Evolutionary conservation across 2,888 invertebrate genomes (phyloP).

Genomic region (Pycnomerus fuliginosus): DNA sequence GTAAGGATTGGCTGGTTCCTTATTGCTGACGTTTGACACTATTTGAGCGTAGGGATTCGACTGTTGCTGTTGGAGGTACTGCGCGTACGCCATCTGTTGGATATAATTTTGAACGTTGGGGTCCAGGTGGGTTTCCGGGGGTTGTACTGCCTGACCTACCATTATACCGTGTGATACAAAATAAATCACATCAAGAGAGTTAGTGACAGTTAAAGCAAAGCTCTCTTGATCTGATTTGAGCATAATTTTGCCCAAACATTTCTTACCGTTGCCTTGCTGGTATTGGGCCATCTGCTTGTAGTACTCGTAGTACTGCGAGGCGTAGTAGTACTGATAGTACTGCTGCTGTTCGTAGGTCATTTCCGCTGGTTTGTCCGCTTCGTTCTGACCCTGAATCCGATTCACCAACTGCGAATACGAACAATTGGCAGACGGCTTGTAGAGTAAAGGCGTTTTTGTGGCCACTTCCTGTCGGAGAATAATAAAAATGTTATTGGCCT

Average conservation of each 20-base stretch:
- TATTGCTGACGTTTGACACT: conserved; percentile 43
- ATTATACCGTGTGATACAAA: too few relatives aligned
- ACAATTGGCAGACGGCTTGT: conserved; percentile 83
- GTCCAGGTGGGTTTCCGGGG: conserved; percentile 37
- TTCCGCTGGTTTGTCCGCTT: conserved; percentile 11
- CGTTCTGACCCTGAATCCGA: conserved; percentile 71
- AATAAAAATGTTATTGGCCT: conserved; percentile 4
- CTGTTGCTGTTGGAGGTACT: conserved; percentile 40
- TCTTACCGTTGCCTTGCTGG: conserved; percentile 31
- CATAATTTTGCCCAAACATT: conserved; percentile 1
- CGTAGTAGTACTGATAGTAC: conserved; percentile 50
- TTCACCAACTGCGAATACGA: conserved; percentile 86
- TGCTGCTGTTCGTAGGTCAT: conserved; percentile 36
- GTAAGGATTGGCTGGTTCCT: conserved; percentile 42
- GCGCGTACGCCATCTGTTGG: conserved; percentile 45
- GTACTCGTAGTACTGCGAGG: conserved; percentile 50
- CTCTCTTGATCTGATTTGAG: too few relatives aligned
- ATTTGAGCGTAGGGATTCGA: conserved; percentile 50
- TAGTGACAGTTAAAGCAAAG: too few relatives aligned
- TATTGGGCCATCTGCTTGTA: conserved; percentile 47
- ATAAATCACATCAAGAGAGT: too few relatives aligned
- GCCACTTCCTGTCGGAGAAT: conserved; percentile 22
- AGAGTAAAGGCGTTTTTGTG: conserved; percentile 60
- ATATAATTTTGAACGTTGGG: conserved; percentile 38
- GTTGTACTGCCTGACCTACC: conserved; percentile 20